Percentiles rank a stretch among this genome's conserved stretches.
These are phyloP conservation scores for Drosophila ohnishii DNA, from an alignment of 1,140 invertebrate species.

Conservation along the genomic window DNA sequence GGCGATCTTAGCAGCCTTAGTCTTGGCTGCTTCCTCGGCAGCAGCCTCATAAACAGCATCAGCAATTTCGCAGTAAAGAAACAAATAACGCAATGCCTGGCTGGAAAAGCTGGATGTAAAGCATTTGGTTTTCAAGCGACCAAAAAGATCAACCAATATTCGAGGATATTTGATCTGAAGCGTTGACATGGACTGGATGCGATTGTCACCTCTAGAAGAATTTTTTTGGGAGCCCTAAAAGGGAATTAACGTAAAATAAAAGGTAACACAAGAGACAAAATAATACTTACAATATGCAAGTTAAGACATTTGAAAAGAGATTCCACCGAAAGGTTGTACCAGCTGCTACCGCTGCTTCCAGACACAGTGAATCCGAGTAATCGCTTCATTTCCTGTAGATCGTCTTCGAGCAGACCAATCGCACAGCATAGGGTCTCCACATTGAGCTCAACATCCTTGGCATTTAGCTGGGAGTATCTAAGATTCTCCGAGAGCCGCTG, in stretches of 20 bases:
- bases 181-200: conserved; percentile 29
- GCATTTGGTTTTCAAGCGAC: conserved; percentile 57
- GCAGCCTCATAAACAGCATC: conserved; percentile 56
- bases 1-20: background rate
- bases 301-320: conserved; percentile 42
- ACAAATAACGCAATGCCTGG: conserved; percentile 51
- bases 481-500: conserved; percentile 36
- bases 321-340: conserved; percentile 36
- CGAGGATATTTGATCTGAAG: conserved; percentile 52
- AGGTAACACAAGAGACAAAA: too few species aligned
- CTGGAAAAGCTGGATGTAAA: conserved; percentile 40
- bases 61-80: conserved; percentile 51
- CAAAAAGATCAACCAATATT: conserved; percentile 59
- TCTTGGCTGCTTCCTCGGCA: background rate
- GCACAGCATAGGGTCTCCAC: conserved; percentile 30
- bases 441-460: conserved; percentile 26
- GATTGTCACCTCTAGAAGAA: conserved; percentile 5
- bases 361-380: conserved; percentile 25
- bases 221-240: conserved; percentile 11
- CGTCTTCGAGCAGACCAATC: conserved; percentile 44
- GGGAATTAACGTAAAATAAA: background rate
- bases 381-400: conserved; percentile 28
- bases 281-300: conserved; percentile 39
- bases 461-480: conserved; percentile 16
- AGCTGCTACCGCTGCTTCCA: conserved; percentile 3